phyloP scores from a whole-genome alignment of 2,797 vertebrate genomes.

The Poecilia gillii region DNA sequence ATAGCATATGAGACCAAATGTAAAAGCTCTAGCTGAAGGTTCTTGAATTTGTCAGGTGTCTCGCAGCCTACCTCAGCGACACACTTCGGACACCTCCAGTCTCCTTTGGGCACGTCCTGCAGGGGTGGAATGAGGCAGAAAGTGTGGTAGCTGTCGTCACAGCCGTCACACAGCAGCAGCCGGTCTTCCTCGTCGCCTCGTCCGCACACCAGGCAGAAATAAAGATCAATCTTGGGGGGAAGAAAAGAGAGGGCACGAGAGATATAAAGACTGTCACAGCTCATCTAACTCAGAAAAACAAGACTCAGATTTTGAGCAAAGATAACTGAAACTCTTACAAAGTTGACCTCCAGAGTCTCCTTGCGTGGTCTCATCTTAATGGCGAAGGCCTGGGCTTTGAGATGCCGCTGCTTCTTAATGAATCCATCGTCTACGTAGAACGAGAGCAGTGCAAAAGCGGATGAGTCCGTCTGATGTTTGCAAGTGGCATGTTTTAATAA shows the following conservation, averaged over 20 bases:
- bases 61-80: slow-evolving; percentile 89
- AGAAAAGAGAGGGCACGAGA: background rate
- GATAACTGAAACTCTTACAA: slow-evolving; percentile 85
- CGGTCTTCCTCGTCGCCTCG: slow-evolving; percentile 96
- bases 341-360: slow-evolving; percentile 95
- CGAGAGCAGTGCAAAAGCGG: background rate
- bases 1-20: background rate
- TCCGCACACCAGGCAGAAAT: slow-evolving; percentile 97
- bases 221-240: slow-evolving; percentile 93
- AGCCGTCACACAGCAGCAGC: slow-evolving; percentile 94
- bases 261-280: background rate
- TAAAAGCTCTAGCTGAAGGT: no score
- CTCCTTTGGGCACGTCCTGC: slow-evolving; percentile 95
- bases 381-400: slow-evolving; percentile 92
- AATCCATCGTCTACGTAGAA: slow-evolving; percentile 85
- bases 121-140: slow-evolving; percentile 97
- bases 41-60: background rate
- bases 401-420: slow-evolving; percentile 89
- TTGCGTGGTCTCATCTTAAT: slow-evolving; percentile 98
- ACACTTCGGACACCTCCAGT: slow-evolving; percentile 98
- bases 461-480: background rate
- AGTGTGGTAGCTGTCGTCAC: slow-evolving; percentile 99
- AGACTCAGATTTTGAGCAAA: background rate
- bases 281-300: background rate
- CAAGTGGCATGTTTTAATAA: no score